Evolutionary conservation across 2,797 vertebrate species (phyloP).

Genomic region (Syngnathus acus): DNA sequence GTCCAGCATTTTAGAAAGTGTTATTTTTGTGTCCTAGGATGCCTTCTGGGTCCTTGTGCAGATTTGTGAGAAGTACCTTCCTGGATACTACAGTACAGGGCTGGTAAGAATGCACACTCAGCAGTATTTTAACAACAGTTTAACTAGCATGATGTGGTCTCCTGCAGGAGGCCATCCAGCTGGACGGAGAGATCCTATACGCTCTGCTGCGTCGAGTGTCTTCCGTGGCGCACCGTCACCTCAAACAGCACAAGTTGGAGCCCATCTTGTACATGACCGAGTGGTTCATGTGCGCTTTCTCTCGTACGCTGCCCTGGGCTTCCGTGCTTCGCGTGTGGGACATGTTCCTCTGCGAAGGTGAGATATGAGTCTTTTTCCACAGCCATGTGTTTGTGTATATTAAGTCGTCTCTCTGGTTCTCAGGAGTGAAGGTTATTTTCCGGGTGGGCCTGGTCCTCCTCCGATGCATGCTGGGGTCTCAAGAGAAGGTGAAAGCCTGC

Average conservation of each 20-base stretch:
- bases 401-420: constrained; percentile 13
- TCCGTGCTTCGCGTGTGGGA: constrained; percentile 95
- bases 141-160: too few relatives aligned
- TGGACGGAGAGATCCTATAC: constrained; percentile 92
- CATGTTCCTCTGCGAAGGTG: constrained; percentile 98
- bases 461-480: constrained; percentile 84
- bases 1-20: neutral
- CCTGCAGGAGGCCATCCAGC: constrained; percentile 89
- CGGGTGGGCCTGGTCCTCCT: constrained; percentile 91
- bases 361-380: constrained; percentile 13
- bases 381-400: neutral
- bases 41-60: constrained; percentile 97
- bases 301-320: constrained; percentile 91
- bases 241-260: constrained; percentile 91
- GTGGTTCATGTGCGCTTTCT: constrained; percentile 99
- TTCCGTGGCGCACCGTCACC: constrained; percentile 79
- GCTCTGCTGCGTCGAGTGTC: constrained; percentile 84
- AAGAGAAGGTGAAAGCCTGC: constrained; percentile 84
- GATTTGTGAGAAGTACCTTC: constrained; percentile 98
- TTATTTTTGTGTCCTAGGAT: constrained; percentile 69
- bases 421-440: constrained; percentile 96
- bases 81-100: constrained; percentile 95
- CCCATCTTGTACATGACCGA: constrained; percentile 98
- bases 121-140: too few relatives aligned
- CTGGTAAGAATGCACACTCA: constrained; percentile 75